Base-by-base conservation (phyloP, 2,888 invertebrate genomes). In the Apamea anceps region DNA sequence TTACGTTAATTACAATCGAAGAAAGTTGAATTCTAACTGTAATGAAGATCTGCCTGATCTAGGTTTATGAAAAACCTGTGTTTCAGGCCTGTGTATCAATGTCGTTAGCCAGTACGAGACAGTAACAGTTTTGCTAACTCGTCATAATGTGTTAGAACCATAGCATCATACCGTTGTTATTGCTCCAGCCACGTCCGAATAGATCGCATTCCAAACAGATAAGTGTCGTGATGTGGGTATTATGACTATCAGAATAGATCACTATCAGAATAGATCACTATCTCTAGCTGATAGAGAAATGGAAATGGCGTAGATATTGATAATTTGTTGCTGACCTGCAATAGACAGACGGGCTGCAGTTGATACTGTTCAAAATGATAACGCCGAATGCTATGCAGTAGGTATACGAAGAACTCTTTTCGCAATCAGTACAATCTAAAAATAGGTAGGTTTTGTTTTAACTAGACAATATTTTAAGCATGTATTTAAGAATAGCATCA, bases 151-250 rank as follows among this genome's bases (percentile, higher is more conserved):
- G 25, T 45, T 48, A n/a, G 57, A 72, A 68, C 72, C 62, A 66
- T 45, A 57, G 32, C 71, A 65, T 80, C 74, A 37, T 1, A 25
- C 32, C 7, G 0, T 67, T 84, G 85, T 81, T 84, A 84, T 84
- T 72, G 45, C 21, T 75, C 3, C 3, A 37, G 57, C 84, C 84
- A 84, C 85, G 84, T 84, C 6, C 81, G 48, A 48, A 15, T 25
- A 45, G 37, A 21, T 32, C 45, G 57, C 80, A 74, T 84, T 73
- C 71, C 48, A 18, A 65, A 21, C 0, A 25, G 84, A 84, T 80
- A 82, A 68, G 13, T 37, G 21, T 75, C 21, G n/a, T 28, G 68
- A 63, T 37, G 62, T 32, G 0, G 25, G 48, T 72, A 48, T 12
- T 62, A 18, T 28, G 51, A 51, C 37, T 72, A 45, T 28, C 13